Evolutionary conservation across 23 tunicate genomes (phyloP).

Genomic region (Styela plicata): DNA sequence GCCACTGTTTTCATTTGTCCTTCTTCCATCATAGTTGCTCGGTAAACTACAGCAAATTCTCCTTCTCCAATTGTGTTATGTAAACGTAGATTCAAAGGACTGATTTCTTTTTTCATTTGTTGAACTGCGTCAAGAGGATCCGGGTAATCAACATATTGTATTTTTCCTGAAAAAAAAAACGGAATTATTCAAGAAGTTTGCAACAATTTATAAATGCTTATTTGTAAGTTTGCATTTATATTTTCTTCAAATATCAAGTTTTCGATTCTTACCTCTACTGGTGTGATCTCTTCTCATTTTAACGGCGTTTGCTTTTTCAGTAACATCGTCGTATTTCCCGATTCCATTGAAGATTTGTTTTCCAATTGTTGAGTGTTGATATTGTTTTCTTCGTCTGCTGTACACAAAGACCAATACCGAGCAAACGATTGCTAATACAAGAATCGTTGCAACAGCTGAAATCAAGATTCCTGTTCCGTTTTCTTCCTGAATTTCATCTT

Average conservation of each 20-base stretch:
- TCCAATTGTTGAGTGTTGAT: not conserved
- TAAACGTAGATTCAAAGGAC: slow-evolving; percentile 23
- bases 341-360: not conserved
- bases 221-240: too few relatives aligned
- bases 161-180: not conserved
- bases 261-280: not conserved
- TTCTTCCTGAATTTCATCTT: too few relatives aligned
- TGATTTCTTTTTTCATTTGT: slow-evolving; percentile 33
- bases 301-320: not conserved
- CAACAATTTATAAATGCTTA: too few relatives aligned
- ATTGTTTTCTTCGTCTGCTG: not conserved
- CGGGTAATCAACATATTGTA: slow-evolving; percentile 77
- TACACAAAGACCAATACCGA: slow-evolving; percentile 2
- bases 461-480: slow-evolving; percentile 6
- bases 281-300: not conserved
- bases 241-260: too few relatives aligned
- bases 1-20: slow-evolving; percentile 46
- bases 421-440: slow-evolving; percentile 5
- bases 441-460: slow-evolving; percentile 1
- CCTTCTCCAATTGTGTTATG: slow-evolving; percentile 76
- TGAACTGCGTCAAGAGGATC: slow-evolving; percentile 53
- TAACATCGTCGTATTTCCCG: slow-evolving; percentile 1
- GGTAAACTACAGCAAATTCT: slow-evolving; percentile 75
- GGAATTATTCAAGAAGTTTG: too few relatives aligned
- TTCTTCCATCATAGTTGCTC: slow-evolving; percentile 30